These are phyloP conservation scores for Cyrtonyx montezumae DNA, from an alignment of 2,113 vertebrate genomes.

Conservation along the genomic window DNA sequence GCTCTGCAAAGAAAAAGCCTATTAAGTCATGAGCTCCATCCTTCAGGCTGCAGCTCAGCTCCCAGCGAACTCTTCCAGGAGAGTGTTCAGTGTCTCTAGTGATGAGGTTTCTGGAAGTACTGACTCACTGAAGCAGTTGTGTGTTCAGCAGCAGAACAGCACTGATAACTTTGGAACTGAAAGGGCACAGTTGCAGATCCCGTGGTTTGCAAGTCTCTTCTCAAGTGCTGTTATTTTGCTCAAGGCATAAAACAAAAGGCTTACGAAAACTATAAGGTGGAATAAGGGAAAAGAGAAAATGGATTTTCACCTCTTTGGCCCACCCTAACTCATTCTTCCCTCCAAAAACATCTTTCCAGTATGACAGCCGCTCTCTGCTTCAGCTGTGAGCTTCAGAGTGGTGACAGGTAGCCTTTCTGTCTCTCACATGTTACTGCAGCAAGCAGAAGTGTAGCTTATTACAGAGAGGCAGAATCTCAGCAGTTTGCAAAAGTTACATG, in stretches of 20 bases:
- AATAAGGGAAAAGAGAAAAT: not conserved
- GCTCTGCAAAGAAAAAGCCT: not conserved
- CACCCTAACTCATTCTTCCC: not conserved
- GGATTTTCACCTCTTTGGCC: not conserved
- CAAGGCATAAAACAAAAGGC: not conserved
- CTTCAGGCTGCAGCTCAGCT: conserved; percentile 6
- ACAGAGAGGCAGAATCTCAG: not conserved
- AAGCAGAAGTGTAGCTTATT: not conserved
- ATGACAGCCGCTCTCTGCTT: not conserved
- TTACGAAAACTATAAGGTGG: not conserved
- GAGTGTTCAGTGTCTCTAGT: not conserved
- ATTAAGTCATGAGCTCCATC: conserved; percentile 25
- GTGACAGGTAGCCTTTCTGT: not conserved
- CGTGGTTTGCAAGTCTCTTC: not conserved
- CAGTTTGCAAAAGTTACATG: not conserved
- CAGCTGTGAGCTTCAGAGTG: not conserved
- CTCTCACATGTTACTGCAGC: not conserved
- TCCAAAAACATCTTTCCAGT: not conserved
- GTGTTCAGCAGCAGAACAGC: not conserved
- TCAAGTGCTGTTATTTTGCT: not conserved
- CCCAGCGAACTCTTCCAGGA: conserved; percentile 4
- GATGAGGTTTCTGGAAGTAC: conserved; percentile 8
- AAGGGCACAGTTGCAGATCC: not conserved
- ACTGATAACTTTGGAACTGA: not conserved
- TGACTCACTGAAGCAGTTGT: not conserved